Base-by-base conservation (phyloP, 2,888 invertebrate genomes). In the Lomographa bimaculata region DNA sequence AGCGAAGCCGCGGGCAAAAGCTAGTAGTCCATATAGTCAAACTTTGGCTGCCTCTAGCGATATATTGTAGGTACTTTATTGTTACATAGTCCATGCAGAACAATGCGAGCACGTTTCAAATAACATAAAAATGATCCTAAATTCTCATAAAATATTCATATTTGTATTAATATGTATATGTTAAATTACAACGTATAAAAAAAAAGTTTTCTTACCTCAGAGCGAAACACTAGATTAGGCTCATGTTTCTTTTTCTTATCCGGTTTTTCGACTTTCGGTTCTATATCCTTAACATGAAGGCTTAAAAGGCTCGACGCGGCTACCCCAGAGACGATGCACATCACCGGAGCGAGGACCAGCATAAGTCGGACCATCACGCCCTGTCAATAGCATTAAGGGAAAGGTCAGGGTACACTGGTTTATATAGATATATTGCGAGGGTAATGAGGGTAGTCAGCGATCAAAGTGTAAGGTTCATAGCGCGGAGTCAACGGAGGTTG, bases 311-410 rank as follows among this genome's bases (percentile, higher is more conserved):
- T 94, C 0, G 98, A 98, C 2, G 97, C 94, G 1, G 98, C 98
- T 30, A 99, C 98, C 28, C 98, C 99, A 0, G 98, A 97, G 30
- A 99, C 91, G 47, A 99, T 96, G 71, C 98, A 99, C 98, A 99
- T 98, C 0, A 99, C 97, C 0, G 99, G 99, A 0, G 99, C 98
- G 48, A 99, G 90, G 0, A 99, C 98, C 70, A 99, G 87, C 98
- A 99, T 99, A 28, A 99, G 90, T 84, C 99, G 98, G 11, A 99
- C 98, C 99, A 99, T 99, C 24, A 99, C 98, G 50, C 98, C 98
- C 97, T 97, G 76, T 7, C 69, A 16, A 33, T 5, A n/a, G 16
- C 1, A 35, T 5, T 4, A 0, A 11, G 2, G 29, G 10, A 10
- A 10, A 18, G 54, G 44, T 67, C 36, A 59, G 14, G 1, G 6